A percentile compares a stretch with the other conserved stretches of the same genome.
Conservation (phyloP, 1,140 invertebrate genomes). For the Drosophila asahinai region DNA sequence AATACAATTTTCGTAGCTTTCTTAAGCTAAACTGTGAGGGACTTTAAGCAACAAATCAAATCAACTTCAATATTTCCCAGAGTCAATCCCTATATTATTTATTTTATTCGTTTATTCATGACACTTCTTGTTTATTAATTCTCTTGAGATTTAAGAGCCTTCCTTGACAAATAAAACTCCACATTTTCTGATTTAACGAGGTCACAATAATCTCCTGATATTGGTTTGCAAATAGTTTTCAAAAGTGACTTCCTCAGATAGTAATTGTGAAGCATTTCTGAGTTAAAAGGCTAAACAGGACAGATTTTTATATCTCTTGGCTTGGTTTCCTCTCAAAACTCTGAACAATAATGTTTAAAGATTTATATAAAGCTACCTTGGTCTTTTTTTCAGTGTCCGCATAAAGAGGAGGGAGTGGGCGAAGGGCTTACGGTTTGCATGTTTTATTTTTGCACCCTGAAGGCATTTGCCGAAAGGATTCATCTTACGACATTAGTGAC, state of each 20-base stretch:
- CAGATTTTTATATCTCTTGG: background rate
- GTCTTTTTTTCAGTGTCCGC: slow-evolving; percentile 2
- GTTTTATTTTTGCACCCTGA: slow-evolving; percentile 84
- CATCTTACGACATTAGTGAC: slow-evolving; percentile 84
- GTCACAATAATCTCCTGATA: background rate
- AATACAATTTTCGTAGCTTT: too few species aligned
- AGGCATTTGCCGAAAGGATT: slow-evolving; percentile 84
- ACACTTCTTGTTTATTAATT: background rate
- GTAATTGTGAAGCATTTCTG: too few species aligned
- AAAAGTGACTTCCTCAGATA: too few species aligned
- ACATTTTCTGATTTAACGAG: background rate
- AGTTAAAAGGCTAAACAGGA: too few species aligned
- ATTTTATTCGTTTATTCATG: background rate
- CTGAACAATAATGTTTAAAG: too few species aligned
- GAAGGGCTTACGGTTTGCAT: slow-evolving; percentile 42
- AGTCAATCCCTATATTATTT: background rate
- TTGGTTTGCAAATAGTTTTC: too few species aligned
- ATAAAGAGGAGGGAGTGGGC: background rate
- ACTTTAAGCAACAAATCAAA: too few species aligned
- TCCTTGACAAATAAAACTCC: too few species aligned
- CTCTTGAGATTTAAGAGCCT: background rate
- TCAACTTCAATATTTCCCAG: background rate
- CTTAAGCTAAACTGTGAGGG: too few species aligned
- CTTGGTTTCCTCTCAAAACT: background rate
- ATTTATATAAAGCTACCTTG: too few species aligned